Conservation (phyloP, 2,113 vertebrate species). For the Pseudorasbora parva region DNA sequence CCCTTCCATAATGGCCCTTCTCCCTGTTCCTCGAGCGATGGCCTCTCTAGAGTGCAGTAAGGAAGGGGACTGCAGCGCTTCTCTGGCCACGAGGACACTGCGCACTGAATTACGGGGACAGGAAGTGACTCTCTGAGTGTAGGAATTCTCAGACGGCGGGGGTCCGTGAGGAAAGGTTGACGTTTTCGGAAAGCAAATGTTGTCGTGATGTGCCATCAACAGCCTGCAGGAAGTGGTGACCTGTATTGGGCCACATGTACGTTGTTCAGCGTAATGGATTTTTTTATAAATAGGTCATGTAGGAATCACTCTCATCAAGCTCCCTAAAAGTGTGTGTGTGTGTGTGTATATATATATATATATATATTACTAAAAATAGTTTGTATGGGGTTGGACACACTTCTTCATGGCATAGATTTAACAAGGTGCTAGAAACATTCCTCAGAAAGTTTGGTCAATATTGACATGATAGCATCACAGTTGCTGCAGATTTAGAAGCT, state of each 20-base stretch:
- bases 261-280: neutral
- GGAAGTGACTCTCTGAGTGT: constrained; percentile 66
- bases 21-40: constrained; percentile 58
- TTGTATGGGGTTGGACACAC: too few relatives aligned
- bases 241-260: constrained; percentile 52
- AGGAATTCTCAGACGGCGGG: constrained; percentile 66
- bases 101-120: constrained; percentile 58
- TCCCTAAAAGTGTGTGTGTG: too few relatives aligned
- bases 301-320: constrained; percentile 17
- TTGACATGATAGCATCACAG: too few relatives aligned
- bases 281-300: constrained; percentile 46
- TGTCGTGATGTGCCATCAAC: constrained; percentile 31
- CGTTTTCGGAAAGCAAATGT: constrained; percentile 44
- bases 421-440: too few relatives aligned
- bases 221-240: constrained; percentile 48
- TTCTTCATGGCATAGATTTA: too few relatives aligned
- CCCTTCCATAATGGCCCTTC: constrained; percentile 23
- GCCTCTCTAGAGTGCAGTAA: constrained; percentile 62
- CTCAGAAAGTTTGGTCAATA: too few relatives aligned
- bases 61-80: constrained; percentile 62
- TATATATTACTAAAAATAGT: too few relatives aligned
- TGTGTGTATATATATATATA: too few relatives aligned
- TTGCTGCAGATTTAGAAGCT: too few relatives aligned
- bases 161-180: constrained; percentile 47
- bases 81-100: constrained; percentile 64